Evolutionary conservation across 2,888 invertebrate species (phyloP).

Genomic region (Lissocephala sabroskyi): DNA sequence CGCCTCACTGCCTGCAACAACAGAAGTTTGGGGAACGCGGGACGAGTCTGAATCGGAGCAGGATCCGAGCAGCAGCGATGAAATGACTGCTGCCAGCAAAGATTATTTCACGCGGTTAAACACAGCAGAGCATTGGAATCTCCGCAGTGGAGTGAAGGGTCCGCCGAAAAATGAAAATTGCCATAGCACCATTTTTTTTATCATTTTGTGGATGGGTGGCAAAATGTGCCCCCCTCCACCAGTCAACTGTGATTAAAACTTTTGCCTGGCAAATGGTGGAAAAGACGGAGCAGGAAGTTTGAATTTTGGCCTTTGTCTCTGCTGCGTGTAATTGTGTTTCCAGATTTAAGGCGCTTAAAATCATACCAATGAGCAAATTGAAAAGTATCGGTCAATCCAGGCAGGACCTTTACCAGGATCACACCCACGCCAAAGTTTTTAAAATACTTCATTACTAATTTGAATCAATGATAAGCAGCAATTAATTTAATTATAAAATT

Average conservation of each 20-base stretch:
- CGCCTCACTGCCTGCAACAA: constrained; percentile 16
- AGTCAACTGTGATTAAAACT: constrained; percentile 58
- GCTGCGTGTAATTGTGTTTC: constrained; percentile 54
- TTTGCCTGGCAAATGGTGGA: no score
- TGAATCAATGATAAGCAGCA: no score
- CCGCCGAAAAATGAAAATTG: constrained; percentile 28
- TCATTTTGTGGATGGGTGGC: background rate
- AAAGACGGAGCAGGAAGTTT: no score
- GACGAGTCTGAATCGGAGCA: no score
- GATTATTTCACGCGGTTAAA: constrained; percentile 67
- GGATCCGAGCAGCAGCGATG: constrained; percentile 5
- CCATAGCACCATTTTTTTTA: constrained; percentile 5
- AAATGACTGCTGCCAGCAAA: constrained; percentile 49
- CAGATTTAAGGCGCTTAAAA: constrained; percentile 53
- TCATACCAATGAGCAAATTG: background rate
- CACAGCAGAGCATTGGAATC: constrained; percentile 28
- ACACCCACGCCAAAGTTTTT: no score
- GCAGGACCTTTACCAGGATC: no score
- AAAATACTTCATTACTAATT: no score
- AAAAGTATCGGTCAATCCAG: background rate
- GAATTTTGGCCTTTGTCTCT: constrained; percentile 51
- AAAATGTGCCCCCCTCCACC: constrained; percentile 13
- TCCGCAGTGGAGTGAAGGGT: background rate
- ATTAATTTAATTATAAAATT: no score
- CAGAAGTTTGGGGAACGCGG: no score